Evolutionary conservation across 2,797 vertebrate genomes (phyloP).

Genomic region (Brachyrhaphis roseni): DNA sequence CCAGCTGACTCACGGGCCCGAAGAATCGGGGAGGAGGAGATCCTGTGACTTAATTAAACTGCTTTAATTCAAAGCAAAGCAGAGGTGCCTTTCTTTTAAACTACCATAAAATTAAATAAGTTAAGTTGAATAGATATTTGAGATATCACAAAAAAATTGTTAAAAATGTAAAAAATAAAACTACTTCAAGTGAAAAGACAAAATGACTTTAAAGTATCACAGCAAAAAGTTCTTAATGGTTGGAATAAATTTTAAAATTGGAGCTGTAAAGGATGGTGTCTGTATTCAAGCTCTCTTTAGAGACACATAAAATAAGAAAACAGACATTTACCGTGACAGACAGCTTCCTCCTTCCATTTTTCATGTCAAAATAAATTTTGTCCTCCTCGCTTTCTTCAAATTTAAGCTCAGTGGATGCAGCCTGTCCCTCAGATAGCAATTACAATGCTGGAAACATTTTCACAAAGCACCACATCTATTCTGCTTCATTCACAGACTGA

Average conservation of each 20-base stretch:
- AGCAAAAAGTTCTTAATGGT: background rate
- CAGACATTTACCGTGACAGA: slow-evolving; percentile 1
- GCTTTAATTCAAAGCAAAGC: slow-evolving; percentile 21
- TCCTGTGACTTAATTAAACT: slow-evolving; percentile 76
- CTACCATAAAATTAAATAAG: background rate
- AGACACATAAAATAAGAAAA: slow-evolving; percentile 9
- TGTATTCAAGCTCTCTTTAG: background rate
- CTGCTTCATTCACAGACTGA: slow-evolving; percentile 55
- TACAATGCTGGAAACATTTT: slow-evolving; percentile 46
- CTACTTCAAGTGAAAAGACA: background rate
- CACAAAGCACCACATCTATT: slow-evolving; percentile 43
- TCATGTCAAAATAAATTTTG: slow-evolving; percentile 24
- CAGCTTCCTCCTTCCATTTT: slow-evolving; percentile 8
- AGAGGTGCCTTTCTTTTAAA: background rate
- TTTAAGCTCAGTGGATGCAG: slow-evolving; percentile 36
- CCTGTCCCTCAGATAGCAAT: slow-evolving; percentile 31
- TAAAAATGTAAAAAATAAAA: background rate
- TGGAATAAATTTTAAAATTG: background rate
- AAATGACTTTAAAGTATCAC: background rate
- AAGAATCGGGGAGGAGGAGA: slow-evolving; percentile 41
- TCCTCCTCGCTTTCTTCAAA: slow-evolving; percentile 17
- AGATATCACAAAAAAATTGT: background rate
- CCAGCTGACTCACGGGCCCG: slow-evolving; percentile 67
- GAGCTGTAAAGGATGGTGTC: background rate
- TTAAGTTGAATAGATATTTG: background rate